Base-by-base conservation (phyloP, 1,140 invertebrate genomes). In the Marisa cornuarietis region DNA sequence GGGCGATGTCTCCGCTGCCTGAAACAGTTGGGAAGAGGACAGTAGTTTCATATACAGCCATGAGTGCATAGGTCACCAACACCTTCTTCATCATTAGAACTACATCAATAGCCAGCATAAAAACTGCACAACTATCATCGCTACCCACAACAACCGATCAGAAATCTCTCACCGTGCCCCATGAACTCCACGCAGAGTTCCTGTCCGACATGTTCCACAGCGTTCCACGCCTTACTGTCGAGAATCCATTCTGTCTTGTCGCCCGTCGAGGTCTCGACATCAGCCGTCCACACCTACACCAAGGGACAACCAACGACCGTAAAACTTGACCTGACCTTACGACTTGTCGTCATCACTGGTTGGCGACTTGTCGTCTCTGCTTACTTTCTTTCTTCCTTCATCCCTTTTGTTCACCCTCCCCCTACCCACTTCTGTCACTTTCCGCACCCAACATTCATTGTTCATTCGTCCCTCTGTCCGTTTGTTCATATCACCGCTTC, bases 101-200 rank as follows among this genome's bases (percentile, higher is more conserved):
- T n/a, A 2, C 49, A 16, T 22, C n/a, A 18, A 73, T 22, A n/a
- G 6, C n/a, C 71, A 31, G 14, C 42, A 49, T 52, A 26, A 9
- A 52, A 42, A 74, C 49, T 6, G 6, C 26, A 51, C 42, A 8
- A 22, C 31, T n/a, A 22, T 61, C 18, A 62, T 22, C 66, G 11
- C 7, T 11, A 68, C 66, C 66, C n/a, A 5, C 66, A 13, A 13
- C 66, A 13, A 13, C 66, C 2, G 13, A 58, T 1, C 8, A 58
- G 8, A 58, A 58, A 68, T 13, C 13, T 22, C 66, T 68, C 22
- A 68, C 66, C 66, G 72, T 79, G 77, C 13, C 66, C 77, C 18
- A 79, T 63, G 63, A 79, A 79, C 9, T 71, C 52, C 9, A 79
- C 18, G 65, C 77, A 79, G 13, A 79, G 42, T 31, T 79, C 66